Evolutionary conservation across 2,113 vertebrate genomes (phyloP), one percentile per base, ranked within the genome.

Genomic region (Lagenorhynchus albirostris): DNA sequence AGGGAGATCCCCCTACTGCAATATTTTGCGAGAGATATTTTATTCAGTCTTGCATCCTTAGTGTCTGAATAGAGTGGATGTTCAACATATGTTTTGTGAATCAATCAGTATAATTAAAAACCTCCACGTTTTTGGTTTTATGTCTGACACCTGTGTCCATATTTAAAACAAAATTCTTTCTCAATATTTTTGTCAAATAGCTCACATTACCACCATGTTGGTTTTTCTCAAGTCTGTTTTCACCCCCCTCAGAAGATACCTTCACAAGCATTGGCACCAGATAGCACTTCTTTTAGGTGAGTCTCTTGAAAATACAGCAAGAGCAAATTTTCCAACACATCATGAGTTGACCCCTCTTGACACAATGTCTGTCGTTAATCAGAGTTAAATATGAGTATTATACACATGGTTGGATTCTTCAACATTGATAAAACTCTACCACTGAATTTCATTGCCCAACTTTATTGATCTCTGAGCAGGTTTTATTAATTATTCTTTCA

Each of bases 21-120:
- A 76, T 92, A 95, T 94, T 95, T 77, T 83, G 71, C 97, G 92
- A 41, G 89, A 67, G 65, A 91, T 94, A 50, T 70, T 97, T 89
- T 81, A 92, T 93, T 94, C 18, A 14, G n/a, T 7, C 53, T 80
- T 80, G 29, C 20, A 47, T 95, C 38, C 33, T 90, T 58, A 33
- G 33, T 77, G 38, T 85, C 53, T 53, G 20, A 88, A 47, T 79
- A 84, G 86, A 91, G 44, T 73, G 60, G 62, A 71, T 85, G 23
- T 89, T 89, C 77, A 95, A 87, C 74, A 96, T 21, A 80, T 90
- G 63, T 85, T 96, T 93, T 62, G 63, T 84, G 85, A 95, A 77
- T 91, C 50, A 95, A 77, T 91, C 50, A 73, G 20, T 82, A n/a
- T 89, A 92, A 97, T 95, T 89, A 85, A 96, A 92, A 88, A 31